phyloP scores from a whole-genome alignment of 2,797 vertebrate genomes.

The Austrolebias charrua region DNA sequence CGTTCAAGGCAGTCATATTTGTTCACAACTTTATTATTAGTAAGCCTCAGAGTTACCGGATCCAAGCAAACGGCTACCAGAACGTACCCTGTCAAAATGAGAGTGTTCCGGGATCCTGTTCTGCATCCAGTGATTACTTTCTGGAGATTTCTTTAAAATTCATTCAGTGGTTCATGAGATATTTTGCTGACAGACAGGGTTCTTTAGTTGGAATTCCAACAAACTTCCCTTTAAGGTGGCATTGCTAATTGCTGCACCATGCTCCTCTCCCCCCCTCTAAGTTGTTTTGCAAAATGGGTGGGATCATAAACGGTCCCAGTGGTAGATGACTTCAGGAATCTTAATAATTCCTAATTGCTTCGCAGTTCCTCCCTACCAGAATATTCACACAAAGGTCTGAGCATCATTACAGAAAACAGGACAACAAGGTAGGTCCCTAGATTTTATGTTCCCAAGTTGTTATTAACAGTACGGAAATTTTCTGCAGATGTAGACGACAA shows the following conservation, averaged over 20 bases:
- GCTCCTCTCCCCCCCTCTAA: not conserved
- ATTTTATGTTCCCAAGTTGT: not conserved
- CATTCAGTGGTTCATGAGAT: too few species aligned
- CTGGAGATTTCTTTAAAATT: too few species aligned
- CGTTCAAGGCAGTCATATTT: too few species aligned
- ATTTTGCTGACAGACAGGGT: too few species aligned
- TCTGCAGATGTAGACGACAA: too few species aligned
- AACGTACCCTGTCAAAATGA: too few species aligned
- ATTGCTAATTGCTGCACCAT: not conserved
- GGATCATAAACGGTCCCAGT: constrained; percentile 47
- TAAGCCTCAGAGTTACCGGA: too few species aligned
- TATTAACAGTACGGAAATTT: too few species aligned
- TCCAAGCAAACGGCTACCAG: too few species aligned
- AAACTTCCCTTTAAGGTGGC: not conserved
- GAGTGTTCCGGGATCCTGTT: too few species aligned
- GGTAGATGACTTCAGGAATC: constrained; percentile 56
- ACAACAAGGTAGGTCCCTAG: constrained; percentile 44
- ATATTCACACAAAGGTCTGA: constrained; percentile 9
- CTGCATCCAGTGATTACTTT: too few species aligned
- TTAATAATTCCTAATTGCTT: constrained; percentile 66
- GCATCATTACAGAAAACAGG: constrained; percentile 7
- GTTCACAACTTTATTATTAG: too few species aligned
- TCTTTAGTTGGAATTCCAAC: not conserved
- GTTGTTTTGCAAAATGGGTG: constrained; percentile 44
- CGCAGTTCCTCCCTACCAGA: constrained; percentile 43